Evolutionary conservation across 2,113 vertebrate species (phyloP).

Genomic region (Gopherus evgoodei): DNA sequence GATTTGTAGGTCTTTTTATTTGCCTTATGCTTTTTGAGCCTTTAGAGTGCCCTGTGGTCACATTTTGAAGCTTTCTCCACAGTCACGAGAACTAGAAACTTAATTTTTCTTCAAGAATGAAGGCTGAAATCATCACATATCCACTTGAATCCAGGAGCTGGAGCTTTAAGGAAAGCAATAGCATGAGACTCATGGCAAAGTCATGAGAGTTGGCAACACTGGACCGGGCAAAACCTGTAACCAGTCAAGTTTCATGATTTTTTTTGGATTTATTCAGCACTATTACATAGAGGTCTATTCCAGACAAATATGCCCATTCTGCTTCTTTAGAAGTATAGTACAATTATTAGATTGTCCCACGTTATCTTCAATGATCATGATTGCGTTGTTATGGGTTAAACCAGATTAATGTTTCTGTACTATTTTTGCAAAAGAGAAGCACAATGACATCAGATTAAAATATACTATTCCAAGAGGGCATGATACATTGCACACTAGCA

Average conservation of each 20-base stretch:
- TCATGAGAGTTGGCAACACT: not conserved
- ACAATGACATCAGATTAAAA: not conserved
- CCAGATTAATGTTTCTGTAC: not conserved
- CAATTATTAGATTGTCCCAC: not conserved
- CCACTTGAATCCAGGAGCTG: not conserved
- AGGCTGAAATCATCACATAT: not conserved
- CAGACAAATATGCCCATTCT: not conserved
- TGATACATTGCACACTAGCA: not conserved
- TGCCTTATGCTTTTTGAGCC: not conserved
- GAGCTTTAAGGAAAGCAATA: not conserved
- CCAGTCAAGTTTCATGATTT: not conserved
- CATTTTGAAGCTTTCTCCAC: not conserved
- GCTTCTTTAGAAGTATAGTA: not conserved
- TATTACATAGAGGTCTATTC: not conserved
- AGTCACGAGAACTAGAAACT: not conserved
- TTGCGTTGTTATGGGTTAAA: not conserved
- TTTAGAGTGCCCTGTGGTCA: not conserved
- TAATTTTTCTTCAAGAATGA: not conserved
- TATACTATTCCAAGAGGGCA: not conserved
- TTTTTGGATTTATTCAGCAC: not conserved
- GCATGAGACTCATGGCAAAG: not conserved
- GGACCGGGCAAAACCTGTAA: not conserved
- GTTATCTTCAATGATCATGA: not conserved
- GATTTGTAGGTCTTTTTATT: not conserved
- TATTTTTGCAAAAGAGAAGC: not conserved